Conservation (phyloP, 2,797 vertebrate genomes). For the Cyprinella venusta region DNA sequence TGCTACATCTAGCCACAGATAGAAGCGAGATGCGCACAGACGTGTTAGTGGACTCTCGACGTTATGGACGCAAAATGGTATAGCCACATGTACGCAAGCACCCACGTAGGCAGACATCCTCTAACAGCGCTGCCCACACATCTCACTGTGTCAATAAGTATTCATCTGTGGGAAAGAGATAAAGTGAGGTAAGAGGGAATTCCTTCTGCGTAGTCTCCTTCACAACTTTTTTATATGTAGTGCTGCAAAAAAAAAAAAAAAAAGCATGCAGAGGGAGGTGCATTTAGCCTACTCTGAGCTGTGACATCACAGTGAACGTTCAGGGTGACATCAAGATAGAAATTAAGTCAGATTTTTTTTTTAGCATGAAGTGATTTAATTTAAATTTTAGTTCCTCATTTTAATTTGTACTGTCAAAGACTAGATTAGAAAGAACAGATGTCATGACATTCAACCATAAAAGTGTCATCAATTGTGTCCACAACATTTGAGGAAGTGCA, state of each 20-base stretch:
- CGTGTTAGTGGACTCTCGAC: constrained; percentile 4
- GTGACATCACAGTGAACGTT: constrained; percentile 25
- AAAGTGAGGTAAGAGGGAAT: constrained; percentile 51
- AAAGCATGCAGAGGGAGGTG: constrained; percentile 9
- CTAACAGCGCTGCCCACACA: constrained; percentile 39
- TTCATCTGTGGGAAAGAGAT: constrained; percentile 44
- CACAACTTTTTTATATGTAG: constrained; percentile 23
- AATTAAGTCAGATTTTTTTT: background rate
- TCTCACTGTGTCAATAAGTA: constrained; percentile 42
- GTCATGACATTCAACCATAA: background rate
- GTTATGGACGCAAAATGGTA: constrained; percentile 39
- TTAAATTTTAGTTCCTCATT: background rate
- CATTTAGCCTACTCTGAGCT: background rate
- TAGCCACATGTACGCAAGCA: constrained; percentile 43
- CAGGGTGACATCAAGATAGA: background rate
- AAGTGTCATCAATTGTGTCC: background rate
- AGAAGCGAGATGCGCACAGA: constrained; percentile 44
- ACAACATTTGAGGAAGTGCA: background rate
- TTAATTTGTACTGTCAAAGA: background rate
- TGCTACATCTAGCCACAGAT: constrained; percentile 46
- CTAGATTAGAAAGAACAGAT: background rate
- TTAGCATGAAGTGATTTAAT: no score
- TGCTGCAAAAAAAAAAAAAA: background rate
- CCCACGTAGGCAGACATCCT: constrained; percentile 49
- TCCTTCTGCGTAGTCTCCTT: constrained; percentile 47